These are phyloP conservation scores for Heteromormyrus szaboi DNA, from an alignment of 2,797 vertebrate species.

Conservation along the genomic window DNA sequence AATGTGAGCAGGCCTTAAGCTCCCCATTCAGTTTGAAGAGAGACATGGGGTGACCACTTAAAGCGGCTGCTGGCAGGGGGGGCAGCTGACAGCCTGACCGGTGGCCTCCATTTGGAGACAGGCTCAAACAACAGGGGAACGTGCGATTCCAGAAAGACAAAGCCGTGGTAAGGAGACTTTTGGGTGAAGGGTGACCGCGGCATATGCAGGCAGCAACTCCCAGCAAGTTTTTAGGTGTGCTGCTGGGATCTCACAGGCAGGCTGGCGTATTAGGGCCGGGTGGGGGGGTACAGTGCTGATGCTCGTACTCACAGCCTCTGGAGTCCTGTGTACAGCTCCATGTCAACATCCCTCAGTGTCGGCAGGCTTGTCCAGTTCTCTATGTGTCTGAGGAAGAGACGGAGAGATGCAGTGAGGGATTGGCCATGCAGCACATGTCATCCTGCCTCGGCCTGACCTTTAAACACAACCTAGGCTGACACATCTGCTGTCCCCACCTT, in stretches of 20 bases:
- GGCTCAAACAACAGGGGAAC: neutral
- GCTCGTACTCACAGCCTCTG: slow-evolving; percentile 82
- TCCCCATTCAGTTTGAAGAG: neutral
- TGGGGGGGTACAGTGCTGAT: neutral
- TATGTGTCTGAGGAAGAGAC: slow-evolving; percentile 74
- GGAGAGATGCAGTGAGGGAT: neutral
- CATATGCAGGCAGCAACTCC: neutral
- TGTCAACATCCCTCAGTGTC: slow-evolving; percentile 73
- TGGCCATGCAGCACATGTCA: neutral
- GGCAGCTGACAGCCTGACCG: neutral
- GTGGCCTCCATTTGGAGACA: neutral
- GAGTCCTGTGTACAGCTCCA: slow-evolving; percentile 86
- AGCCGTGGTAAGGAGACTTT: neutral
- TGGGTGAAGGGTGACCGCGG: neutral
- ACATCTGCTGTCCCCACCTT: neutral
- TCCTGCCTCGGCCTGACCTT: neutral
- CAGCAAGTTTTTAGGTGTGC: neutral
- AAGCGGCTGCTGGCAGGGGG: neutral
- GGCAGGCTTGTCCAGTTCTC: slow-evolving; percentile 87
- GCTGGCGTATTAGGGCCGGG: neutral
- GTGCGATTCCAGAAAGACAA: neutral
- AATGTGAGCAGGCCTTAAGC: neutral
- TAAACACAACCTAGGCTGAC: neutral
- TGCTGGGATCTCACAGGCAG: neutral
- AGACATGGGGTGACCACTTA: neutral